Conservation (phyloP, 2,888 invertebrate species). For the Drosophila lacicola region DNA sequence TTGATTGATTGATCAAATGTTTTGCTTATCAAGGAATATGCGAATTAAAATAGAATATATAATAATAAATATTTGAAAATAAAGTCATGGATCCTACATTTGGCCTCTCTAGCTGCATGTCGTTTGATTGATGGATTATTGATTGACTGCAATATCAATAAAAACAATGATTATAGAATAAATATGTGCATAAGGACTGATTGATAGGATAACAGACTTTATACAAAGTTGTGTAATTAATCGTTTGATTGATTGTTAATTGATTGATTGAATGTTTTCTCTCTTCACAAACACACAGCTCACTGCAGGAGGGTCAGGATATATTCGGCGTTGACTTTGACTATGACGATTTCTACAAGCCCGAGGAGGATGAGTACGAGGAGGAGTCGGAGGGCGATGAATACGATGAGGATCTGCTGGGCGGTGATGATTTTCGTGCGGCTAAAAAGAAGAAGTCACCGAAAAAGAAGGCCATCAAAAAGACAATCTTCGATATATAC, state of each 20-base stretch:
- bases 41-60: background rate
- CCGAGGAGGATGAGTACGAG: slow-evolving; percentile 92
- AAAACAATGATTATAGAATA: too few relatives aligned
- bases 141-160: too few relatives aligned
- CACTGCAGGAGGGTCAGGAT: slow-evolving; percentile 98
- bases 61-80: too few relatives aligned
- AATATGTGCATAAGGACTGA: too few relatives aligned
- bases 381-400: slow-evolving; percentile 91
- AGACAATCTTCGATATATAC: slow-evolving; percentile 96
- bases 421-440: slow-evolving; percentile 88
- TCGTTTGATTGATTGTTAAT: background rate
- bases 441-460: slow-evolving; percentile 91
- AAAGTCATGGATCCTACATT: background rate
- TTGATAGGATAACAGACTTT: too few relatives aligned
- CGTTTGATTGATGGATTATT: too few relatives aligned
- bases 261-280: background rate
- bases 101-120: too few relatives aligned
- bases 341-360: slow-evolving; percentile 95
- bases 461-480: slow-evolving; percentile 91
- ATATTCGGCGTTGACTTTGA: slow-evolving; percentile 99
- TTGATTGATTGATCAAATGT: background rate
- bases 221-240: too few relatives aligned
- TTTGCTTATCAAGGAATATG: background rate
- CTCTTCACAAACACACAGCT: slow-evolving; percentile 85
- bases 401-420: slow-evolving; percentile 89